Evolutionary conservation across 2,797 vertebrate genomes (phyloP).

Genomic region (Syngnathus acus): DNA sequence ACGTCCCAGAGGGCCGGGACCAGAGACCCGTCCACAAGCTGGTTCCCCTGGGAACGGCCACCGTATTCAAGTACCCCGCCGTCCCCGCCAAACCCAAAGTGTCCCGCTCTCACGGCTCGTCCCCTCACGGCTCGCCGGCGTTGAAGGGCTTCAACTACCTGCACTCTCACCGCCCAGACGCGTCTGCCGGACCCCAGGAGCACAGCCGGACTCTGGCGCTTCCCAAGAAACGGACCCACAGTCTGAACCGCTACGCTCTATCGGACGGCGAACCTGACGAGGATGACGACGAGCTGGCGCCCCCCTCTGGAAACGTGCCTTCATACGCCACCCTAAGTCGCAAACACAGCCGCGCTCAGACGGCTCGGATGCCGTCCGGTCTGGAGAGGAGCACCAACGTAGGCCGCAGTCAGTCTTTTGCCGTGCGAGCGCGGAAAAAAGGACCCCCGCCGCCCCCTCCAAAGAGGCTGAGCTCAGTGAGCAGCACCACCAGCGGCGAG

Average conservation of each 20-base stretch:
- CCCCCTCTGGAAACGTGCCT: conserved; percentile 60
- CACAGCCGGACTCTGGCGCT: conserved; percentile 27
- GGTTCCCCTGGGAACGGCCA: conserved; percentile 66
- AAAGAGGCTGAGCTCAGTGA: conserved; percentile 90
- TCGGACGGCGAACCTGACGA: conserved; percentile 84
- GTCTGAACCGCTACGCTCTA: conserved; percentile 79
- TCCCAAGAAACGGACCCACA: conserved; percentile 78
- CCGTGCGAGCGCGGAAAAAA: conserved; percentile 83
- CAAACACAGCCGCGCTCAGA: conserved; percentile 77
- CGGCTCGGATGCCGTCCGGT: conserved; percentile 53
- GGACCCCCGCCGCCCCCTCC: conserved; percentile 87
- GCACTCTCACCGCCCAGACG: conserved; percentile 63
- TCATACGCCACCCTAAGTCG: conserved; percentile 88
- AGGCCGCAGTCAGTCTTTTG: conserved; percentile 90
- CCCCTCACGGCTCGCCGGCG: conserved; percentile 51
- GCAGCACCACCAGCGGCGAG: conserved; percentile 54
- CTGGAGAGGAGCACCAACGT: conserved; percentile 60
- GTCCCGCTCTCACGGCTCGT: conserved; percentile 19
- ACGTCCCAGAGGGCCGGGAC: conserved; percentile 83
- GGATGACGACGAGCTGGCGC: conserved; percentile 54
- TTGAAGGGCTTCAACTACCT: conserved; percentile 75
- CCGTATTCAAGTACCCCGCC: conserved; percentile 77
- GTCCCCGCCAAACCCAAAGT: conserved; percentile 67
- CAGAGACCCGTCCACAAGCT: conserved; percentile 62
- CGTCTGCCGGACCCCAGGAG: conserved; percentile 7